Evolutionary conservation across 1,140 invertebrate species (phyloP), one percentile per base, ranked within the genome.

Genomic region (Heliconius hewitsoni): DNA sequence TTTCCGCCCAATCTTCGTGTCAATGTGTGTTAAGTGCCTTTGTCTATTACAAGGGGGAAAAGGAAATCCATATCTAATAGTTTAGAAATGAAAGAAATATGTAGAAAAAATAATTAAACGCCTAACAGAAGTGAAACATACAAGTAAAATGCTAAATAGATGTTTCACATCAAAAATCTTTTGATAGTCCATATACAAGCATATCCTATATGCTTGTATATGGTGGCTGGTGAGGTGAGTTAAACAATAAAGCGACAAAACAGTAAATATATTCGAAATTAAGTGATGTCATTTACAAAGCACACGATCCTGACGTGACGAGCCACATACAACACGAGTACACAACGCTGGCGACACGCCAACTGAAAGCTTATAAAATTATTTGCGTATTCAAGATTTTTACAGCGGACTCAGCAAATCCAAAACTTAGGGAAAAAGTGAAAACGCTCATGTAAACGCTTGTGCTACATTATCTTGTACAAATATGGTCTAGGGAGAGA

Each of bases 361-460:
- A 66, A 6, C 60, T 4, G 60, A 27, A 30, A 66, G 11, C 60
- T 66, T 66, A n/a, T 66, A 23, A 27, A 66, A 8, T 66, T 66
- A 66, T 66, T 66, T 30, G 60, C 60, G 23, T 66, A 66, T 66
- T 30, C 60, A 30, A 66, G 23, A 23, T 66, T 66, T 66, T 66
- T 30, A 66, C 60, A 66, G 60, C 27, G 11, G 2, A 66, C 4
- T 66, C 60, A 13, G 27, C 60, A 66, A 30, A 66, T 66, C 60
- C 27, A 66, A 30, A 66, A 66, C 27, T 66, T 66, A 27, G 60
- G 42, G 60, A 9, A 30, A 30, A 66, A 66, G 27, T 66, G 60
- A 66, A 66, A 66, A 66, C 60, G 60, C 60, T 66, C 60, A 66
- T 66, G 60, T 30, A 66, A 66, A 66, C 27, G 23, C 60, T 66